Conservation (phyloP, 2,113 vertebrate genomes). For the Gavialis gangeticus region DNA sequence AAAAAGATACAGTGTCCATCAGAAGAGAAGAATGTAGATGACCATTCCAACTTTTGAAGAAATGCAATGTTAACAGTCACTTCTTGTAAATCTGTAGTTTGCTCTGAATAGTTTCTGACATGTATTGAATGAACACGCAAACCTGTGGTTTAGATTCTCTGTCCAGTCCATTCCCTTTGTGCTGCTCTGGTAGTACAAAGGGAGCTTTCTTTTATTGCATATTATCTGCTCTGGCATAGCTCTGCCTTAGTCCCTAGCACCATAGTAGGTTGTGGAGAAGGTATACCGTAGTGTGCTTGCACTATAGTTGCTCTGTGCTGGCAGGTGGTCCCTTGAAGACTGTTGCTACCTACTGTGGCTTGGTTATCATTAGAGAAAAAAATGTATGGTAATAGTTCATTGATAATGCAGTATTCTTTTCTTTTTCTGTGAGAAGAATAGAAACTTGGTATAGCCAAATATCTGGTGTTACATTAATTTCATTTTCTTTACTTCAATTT, state of each 20-base stretch:
- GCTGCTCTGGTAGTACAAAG: background rate
- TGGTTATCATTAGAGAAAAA: background rate
- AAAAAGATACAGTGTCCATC: background rate
- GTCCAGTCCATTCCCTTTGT: accelerated
- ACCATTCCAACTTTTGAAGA: background rate
- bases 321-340: background rate
- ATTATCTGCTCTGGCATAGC: accelerated
- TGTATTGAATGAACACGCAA: background rate
- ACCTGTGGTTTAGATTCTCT: background rate
- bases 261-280: accelerated
- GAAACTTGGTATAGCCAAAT: background rate
- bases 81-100: background rate
- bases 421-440: background rate
- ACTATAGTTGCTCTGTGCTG: background rate
- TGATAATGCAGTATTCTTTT: background rate
- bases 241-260: accelerated
- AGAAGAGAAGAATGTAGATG: background rate
- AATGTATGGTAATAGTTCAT: background rate
- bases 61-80: background rate
- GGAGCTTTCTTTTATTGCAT: background rate
- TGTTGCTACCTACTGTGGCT: background rate
- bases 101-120: background rate
- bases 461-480: background rate
- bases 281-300: background rate
- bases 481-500: constrained; percentile 11